phyloP scores from a whole-genome alignment of 2,797 vertebrate species.

The Epinephelus coioides region DNA sequence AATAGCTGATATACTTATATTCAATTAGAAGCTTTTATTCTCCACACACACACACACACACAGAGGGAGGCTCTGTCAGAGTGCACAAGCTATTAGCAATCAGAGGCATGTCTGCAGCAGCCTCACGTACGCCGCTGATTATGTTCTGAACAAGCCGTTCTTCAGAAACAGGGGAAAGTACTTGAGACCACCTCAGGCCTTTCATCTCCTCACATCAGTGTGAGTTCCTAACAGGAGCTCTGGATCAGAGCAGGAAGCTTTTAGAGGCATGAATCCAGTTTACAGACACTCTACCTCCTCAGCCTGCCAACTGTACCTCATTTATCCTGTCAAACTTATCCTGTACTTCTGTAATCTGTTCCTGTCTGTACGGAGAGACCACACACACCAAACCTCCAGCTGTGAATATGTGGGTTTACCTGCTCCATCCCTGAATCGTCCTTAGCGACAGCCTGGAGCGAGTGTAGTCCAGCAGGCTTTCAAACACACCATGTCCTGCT shows the following conservation, averaged over 20 bases:
- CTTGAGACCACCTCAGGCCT: background rate
- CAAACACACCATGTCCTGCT: constrained; percentile 4
- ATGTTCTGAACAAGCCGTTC: constrained; percentile 20
- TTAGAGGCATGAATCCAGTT: constrained; percentile 33
- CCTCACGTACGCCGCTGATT: constrained; percentile 29
- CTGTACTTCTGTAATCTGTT: background rate
- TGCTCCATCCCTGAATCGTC: constrained; percentile 26
- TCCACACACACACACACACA: background rate
- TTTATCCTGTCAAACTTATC: background rate
- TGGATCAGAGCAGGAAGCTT: constrained; percentile 40
- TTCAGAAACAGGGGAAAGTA: constrained; percentile 10
- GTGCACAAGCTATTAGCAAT: constrained; percentile 45
- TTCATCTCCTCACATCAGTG: constrained; percentile 16
- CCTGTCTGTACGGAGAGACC: background rate
- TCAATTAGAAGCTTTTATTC: constrained; percentile 31
- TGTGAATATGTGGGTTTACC: constrained; percentile 13
- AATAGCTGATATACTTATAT: background rate
- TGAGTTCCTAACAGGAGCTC: constrained; percentile 11
- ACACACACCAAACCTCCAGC: background rate
- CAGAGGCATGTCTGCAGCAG: constrained; percentile 48
- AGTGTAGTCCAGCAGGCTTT: constrained; percentile 15
- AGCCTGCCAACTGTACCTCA: background rate
- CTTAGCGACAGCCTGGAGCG: constrained; percentile 7
- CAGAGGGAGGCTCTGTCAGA: constrained; percentile 12
- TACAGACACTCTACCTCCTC: background rate